Conservation (phyloP, 2,888 invertebrate species). For the Ctenicera cuprea region DNA sequence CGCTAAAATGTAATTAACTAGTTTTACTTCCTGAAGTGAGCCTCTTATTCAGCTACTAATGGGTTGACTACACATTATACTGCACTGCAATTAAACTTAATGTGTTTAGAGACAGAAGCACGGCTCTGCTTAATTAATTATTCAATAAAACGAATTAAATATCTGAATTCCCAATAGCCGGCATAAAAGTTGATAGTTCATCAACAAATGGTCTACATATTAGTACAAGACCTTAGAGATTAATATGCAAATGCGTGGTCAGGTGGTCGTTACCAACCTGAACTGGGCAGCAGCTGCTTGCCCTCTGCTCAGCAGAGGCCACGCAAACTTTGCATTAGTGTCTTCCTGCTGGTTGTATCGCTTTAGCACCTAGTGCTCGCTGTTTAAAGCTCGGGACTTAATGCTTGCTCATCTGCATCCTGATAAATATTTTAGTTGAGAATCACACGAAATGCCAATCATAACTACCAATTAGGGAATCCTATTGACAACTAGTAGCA, state of each 20-base stretch:
- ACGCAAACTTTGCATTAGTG: constrained; percentile 62
- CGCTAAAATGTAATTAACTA: constrained; percentile 56
- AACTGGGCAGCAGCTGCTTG: constrained; percentile 56
- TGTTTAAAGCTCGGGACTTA: constrained; percentile 34
- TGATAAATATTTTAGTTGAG: constrained; percentile 13
- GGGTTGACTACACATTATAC: constrained; percentile 63
- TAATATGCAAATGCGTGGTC: constrained; percentile 61
- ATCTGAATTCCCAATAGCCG: constrained; percentile 55
- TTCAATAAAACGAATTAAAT: constrained; percentile 64
- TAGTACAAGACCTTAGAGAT: constrained; percentile 62
- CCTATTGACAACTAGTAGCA: constrained; percentile 26
- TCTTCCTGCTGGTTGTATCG: constrained; percentile 42
- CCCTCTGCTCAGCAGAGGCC: constrained; percentile 54
- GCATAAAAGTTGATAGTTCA: constrained; percentile 59
- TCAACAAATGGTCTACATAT: constrained; percentile 61
- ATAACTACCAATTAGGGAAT: constrained; percentile 27
- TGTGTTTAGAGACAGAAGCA: constrained; percentile 61
- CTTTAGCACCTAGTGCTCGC: constrained; percentile 45
- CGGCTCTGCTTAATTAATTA: constrained; percentile 62
- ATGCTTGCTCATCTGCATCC: constrained; percentile 24
- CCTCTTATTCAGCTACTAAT: constrained; percentile 62
- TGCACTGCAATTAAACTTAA: constrained; percentile 63
- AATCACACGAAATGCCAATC: constrained; percentile 17
- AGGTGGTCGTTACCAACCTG: constrained; percentile 50
- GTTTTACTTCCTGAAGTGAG: constrained; percentile 55